Evolutionary conservation across 23 tunicate genomes (phyloP).

Genomic region (Botrylloides violaceus): DNA sequence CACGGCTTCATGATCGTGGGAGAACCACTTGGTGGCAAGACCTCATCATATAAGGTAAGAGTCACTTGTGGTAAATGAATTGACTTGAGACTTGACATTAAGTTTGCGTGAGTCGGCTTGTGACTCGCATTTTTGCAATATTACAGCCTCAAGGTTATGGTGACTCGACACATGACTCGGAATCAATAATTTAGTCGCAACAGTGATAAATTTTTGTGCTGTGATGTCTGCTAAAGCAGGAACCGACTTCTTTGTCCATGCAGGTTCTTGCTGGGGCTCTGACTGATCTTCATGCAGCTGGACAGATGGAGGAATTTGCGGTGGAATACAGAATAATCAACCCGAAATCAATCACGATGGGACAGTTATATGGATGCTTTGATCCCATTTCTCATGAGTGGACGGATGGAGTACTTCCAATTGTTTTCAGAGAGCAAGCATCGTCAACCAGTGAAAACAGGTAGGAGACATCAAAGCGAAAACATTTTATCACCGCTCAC

Average conservation of each 20-base stretch:
- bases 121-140: too few species aligned
- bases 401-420: conserved; percentile 96
- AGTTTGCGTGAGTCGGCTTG: too few species aligned
- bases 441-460: conserved; percentile 78
- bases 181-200: too few species aligned
- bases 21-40: conserved; percentile 94
- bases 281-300: conserved; percentile 62
- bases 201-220: too few species aligned
- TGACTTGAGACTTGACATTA: too few species aligned
- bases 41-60: conserved; percentile 63
- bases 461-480: conserved; percentile 13
- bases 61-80: too few species aligned
- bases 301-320: conserved; percentile 73
- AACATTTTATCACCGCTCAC: background rate
- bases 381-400: conserved; percentile 95
- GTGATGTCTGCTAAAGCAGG: too few species aligned
- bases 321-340: conserved; percentile 82
- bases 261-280: conserved; percentile 75
- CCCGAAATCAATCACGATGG: conserved; percentile 90
- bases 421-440: conserved; percentile 89
- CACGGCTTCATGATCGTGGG: conserved; percentile 99
- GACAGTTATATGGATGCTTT: conserved; percentile 84
- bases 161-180: too few species aligned
- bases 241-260: too few species aligned
- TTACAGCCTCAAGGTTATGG: too few species aligned